A percentile compares a stretch with the other conserved stretches of the same genome.
phyloP scores from a whole-genome alignment of 2,888 invertebrate species.

The Danaus chrysippus region DNA sequence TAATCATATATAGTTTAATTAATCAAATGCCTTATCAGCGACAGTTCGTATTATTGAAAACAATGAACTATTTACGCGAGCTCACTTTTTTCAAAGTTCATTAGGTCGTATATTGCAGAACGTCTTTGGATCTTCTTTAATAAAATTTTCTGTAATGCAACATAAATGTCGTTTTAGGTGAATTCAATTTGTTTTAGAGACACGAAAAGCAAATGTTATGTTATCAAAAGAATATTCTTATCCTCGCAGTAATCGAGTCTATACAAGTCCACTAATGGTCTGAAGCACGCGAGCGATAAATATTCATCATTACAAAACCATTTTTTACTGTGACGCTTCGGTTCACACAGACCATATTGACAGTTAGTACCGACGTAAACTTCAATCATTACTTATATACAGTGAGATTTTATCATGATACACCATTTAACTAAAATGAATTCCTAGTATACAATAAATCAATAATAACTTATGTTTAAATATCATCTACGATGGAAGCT shows the following conservation, averaged over 20 bases:
- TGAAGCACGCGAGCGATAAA: slow-evolving; percentile 27
- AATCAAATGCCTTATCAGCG: too few relatives aligned
- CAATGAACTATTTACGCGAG: too few relatives aligned
- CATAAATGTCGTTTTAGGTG: background rate
- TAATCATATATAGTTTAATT: too few relatives aligned
- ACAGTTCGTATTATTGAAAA: too few relatives aligned
- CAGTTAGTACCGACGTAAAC: background rate
- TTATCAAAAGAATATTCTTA: slow-evolving; percentile 5
- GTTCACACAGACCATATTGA: slow-evolving; percentile 15
- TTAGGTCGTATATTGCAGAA: too few relatives aligned
- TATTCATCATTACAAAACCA: slow-evolving; percentile 27
- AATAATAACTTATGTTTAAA: too few relatives aligned
- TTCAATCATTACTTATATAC: slow-evolving; percentile 3
- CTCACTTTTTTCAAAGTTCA: too few relatives aligned
- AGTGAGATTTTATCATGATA: background rate
- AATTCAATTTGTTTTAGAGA: background rate
- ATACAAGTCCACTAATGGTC: slow-evolving; percentile 27
- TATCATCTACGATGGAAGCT: background rate
- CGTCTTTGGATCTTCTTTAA: too few relatives aligned
- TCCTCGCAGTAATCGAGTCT: background rate
- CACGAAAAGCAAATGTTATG: background rate
- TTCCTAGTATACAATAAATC: too few relatives aligned
- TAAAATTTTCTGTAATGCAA: too few relatives aligned
- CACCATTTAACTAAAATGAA: too few relatives aligned
- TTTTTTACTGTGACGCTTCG: slow-evolving; percentile 21